These are phyloP conservation scores for Cuniculus paca DNA, from an alignment of 2,797 vertebrate genomes.

Conservation along the genomic window DNA sequence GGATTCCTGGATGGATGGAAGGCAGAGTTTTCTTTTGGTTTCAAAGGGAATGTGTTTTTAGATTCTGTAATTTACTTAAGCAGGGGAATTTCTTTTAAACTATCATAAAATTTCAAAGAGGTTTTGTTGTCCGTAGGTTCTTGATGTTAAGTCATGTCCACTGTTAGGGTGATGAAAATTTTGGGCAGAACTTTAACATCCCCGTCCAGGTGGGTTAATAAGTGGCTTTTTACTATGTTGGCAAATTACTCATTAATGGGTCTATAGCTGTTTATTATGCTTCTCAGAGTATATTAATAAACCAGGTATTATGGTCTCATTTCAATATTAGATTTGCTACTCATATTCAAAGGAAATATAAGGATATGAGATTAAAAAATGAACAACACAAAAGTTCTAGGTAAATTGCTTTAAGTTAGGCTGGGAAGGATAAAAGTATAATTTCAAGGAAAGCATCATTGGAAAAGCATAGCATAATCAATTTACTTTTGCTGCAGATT, in stretches of 20 bases:
- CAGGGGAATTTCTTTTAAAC: constrained; percentile 13
- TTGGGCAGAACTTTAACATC: not conserved
- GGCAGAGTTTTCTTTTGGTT: constrained; percentile 7
- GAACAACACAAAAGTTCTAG: constrained; percentile 14
- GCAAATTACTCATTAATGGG: not conserved
- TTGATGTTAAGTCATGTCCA: not conserved
- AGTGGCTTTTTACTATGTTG: constrained; percentile 27
- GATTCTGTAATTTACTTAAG: constrained; percentile 30
- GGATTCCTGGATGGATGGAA: constrained; percentile 1
- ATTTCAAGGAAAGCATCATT: constrained; percentile 17
- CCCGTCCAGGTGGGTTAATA: not conserved
- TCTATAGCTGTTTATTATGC: not conserved
- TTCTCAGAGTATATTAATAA: constrained; percentile 22
- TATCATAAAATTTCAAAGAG: constrained; percentile 50
- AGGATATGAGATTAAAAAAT: not conserved
- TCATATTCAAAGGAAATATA: constrained; percentile 43
- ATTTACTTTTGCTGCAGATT: not conserved
- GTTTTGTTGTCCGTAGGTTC: not conserved
- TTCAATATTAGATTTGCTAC: constrained; percentile 13
- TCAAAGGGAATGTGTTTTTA: constrained; percentile 38
- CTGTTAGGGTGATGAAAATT: not conserved
- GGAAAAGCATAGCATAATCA: not conserved
- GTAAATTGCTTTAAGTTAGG: not conserved
- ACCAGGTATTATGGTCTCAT: constrained; percentile 40
- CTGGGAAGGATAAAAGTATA: not conserved